Evolutionary conservation across 1,140 invertebrate species (phyloP).

Genomic region (Sitobion miscanthi): DNA sequence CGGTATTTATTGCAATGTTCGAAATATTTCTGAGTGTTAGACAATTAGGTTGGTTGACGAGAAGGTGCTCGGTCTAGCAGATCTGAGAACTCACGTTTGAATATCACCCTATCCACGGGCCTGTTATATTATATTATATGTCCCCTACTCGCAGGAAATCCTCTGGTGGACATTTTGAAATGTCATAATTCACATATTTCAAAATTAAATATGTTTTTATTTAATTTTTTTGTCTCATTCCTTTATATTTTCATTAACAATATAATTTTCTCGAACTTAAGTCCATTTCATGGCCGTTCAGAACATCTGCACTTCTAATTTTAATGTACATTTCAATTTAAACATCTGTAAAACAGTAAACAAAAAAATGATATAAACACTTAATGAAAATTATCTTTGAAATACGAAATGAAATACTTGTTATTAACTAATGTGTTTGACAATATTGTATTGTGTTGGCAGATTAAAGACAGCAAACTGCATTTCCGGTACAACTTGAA

Average conservation of each 20-base stretch:
- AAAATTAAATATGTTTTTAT: too few relatives aligned
- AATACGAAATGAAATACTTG: not conserved
- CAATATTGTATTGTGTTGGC: not conserved
- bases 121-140: not conserved
- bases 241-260: not conserved
- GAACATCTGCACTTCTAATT: not conserved
- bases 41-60: not conserved
- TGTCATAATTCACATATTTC: too few relatives aligned
- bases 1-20: not conserved
- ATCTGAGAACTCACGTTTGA: not conserved
- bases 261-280: not conserved
- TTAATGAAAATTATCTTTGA: not conserved
- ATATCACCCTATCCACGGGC: not conserved
- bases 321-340: not conserved
- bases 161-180: too few relatives aligned
- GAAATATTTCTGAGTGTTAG: not conserved
- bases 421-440: not conserved
- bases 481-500: conserved; percentile 94
- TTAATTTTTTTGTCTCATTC: too few relatives aligned
- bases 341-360: not conserved
- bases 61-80: not conserved
- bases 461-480: conserved; percentile 86
- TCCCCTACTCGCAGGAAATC: not conserved
- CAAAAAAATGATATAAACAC: not conserved
- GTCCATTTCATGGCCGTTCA: not conserved